These are phyloP conservation scores for Telenomus remus DNA, from an alignment of 1,140 invertebrate genomes.

Conservation along the genomic window DNA sequence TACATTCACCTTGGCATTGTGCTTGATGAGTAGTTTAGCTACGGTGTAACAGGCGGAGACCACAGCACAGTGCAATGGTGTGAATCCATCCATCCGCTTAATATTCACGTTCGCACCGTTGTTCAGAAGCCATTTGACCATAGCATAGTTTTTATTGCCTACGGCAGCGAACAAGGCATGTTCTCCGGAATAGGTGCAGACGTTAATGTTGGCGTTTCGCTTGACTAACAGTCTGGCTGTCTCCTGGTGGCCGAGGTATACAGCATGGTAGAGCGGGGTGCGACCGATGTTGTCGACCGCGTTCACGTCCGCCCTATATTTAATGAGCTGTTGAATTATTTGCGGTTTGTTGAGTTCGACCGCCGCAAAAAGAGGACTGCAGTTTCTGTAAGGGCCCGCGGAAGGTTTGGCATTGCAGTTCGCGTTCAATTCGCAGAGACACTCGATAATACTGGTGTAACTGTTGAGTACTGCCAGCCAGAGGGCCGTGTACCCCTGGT, in stretches of 20 bases:
- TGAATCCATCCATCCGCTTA: conserved; percentile 11
- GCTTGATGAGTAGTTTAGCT: conserved; percentile 18
- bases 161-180: conserved; percentile 17
- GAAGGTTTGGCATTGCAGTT: conserved; percentile 25
- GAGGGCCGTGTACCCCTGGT: conserved; percentile 22
- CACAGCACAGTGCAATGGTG: conserved; percentile 22
- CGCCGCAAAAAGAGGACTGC: conserved; percentile 24
- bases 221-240: background rate
- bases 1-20: conserved; percentile 23
- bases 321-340: conserved; percentile 6
- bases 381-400: conserved; percentile 8
- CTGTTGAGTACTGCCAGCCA: conserved; percentile 28
- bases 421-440: conserved; percentile 4
- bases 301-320: conserved; percentile 12
- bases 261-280: conserved; percentile 16
- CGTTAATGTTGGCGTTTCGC: conserved; percentile 6
- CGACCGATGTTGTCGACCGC: conserved; percentile 5
- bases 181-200: background rate
- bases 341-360: conserved; percentile 23
- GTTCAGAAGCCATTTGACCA: conserved; percentile 20
- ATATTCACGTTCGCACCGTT: conserved; percentile 21
- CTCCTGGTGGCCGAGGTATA: conserved; percentile 9
- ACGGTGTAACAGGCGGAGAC: conserved; percentile 8
- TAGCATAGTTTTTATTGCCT: conserved; percentile 12
- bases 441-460: conserved; percentile 16